Conservation (phyloP, 2,113 vertebrate species). For the Amia ocellicauda region DNA sequence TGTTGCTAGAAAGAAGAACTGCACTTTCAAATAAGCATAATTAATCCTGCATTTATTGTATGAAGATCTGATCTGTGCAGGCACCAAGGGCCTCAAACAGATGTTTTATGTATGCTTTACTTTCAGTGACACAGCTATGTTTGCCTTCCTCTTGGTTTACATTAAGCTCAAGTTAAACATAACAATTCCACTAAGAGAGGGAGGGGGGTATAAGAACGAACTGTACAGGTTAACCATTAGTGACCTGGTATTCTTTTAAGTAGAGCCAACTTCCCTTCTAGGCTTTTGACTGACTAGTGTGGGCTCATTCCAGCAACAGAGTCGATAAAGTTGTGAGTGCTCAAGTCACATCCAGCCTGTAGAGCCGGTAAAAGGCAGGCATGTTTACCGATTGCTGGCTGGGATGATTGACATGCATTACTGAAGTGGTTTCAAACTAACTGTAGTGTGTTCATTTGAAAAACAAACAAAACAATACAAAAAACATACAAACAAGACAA, state of each 20-base stretch:
- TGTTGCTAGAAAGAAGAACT: constrained; percentile 16
- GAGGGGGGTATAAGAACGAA: neutral
- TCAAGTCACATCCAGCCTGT: constrained; percentile 4
- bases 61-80: constrained; percentile 22
- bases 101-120: constrained; percentile 47
- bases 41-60: constrained; percentile 6
- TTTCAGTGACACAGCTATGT: constrained; percentile 41
- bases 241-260: neutral
- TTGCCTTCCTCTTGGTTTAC: constrained; percentile 51
- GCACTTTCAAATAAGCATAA: neutral
- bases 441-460: neutral
- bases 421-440: neutral
- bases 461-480: neutral
- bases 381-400: neutral
- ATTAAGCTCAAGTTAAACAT: constrained; percentile 37
- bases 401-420: neutral
- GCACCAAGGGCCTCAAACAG: constrained; percentile 42
- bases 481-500: too few relatives aligned
- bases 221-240: constrained; percentile 21
- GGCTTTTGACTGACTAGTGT: constrained; percentile 5
- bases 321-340: neutral
- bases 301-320: constrained; percentile 21
- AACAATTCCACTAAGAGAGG: constrained; percentile 33
- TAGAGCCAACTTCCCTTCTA: neutral
- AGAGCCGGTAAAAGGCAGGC: neutral